Conservation (phyloP, 2,888 invertebrate genomes). For the Sesamia inferens region DNA sequence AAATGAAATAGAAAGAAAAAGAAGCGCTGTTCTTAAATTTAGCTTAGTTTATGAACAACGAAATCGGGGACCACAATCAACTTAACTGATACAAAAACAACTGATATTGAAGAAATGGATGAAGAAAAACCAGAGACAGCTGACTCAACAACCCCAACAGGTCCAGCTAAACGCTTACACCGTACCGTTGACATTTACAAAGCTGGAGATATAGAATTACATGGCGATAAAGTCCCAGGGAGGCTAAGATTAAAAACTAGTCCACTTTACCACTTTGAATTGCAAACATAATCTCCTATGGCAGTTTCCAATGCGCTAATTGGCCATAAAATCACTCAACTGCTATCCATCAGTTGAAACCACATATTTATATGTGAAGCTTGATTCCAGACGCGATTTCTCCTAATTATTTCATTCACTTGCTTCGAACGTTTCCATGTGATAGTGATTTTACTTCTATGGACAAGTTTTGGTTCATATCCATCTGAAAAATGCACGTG, state of each 20-base stretch:
- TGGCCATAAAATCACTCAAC: slow-evolving; percentile 61
- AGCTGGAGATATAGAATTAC: slow-evolving; percentile 63
- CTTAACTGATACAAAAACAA: background rate
- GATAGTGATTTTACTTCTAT: slow-evolving; percentile 11
- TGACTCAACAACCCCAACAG: slow-evolving; percentile 25
- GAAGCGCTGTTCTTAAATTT: too few relatives aligned
- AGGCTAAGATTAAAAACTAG: slow-evolving; percentile 70
- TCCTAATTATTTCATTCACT: slow-evolving; percentile 45
- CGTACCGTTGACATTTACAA: slow-evolving; percentile 68
- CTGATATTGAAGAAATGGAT: background rate
- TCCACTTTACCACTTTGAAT: slow-evolving; percentile 68
- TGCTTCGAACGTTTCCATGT: slow-evolving; percentile 28
- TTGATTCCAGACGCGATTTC: slow-evolving; percentile 43
- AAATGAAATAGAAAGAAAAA: too few relatives aligned
- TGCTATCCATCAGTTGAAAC: slow-evolving; percentile 41
- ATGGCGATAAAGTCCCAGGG: slow-evolving; percentile 61
- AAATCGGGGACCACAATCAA: background rate
- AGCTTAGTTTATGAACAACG: too few relatives aligned
- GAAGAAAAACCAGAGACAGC: background rate
- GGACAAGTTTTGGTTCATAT: background rate
- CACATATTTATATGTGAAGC: slow-evolving; percentile 56
- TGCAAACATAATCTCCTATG: slow-evolving; percentile 56
- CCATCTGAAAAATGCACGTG: slow-evolving; percentile 14
- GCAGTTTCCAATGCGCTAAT: slow-evolving; percentile 61
- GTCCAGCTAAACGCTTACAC: slow-evolving; percentile 47